A percentile compares a stretch with the other conserved stretches of the same genome.
Evolutionary conservation across 2,113 vertebrate genomes (phyloP).

Genomic region (Aythya baeri): DNA sequence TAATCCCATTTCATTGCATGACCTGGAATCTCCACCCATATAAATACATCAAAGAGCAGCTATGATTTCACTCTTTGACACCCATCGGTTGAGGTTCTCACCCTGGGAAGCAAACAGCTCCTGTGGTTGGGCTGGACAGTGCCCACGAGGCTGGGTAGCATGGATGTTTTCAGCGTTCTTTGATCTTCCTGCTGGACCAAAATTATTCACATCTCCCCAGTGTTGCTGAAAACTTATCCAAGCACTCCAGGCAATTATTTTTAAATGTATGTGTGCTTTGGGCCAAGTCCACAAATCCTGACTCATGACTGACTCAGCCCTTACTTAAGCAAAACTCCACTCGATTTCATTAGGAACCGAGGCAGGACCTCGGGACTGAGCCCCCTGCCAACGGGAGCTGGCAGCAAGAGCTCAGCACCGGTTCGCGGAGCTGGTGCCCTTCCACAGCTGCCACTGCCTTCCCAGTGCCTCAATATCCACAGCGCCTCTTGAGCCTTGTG

Average conservation of each 20-base stretch:
- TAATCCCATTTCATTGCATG: constrained; percentile 62
- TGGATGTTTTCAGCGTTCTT: not conserved
- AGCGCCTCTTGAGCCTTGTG: not conserved
- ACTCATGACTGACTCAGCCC: constrained; percentile 65
- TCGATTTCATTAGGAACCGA: constrained; percentile 22
- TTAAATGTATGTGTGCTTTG: constrained; percentile 52
- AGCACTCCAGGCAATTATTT: constrained; percentile 57
- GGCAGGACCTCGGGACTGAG: not conserved
- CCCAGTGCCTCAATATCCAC: not conserved
- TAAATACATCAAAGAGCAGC: constrained; percentile 67
- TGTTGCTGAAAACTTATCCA: constrained; percentile 47
- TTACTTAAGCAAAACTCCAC: constrained; percentile 63
- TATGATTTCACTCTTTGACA: constrained; percentile 63
- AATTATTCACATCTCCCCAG: constrained; percentile 45
- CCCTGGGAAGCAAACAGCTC: constrained; percentile 54
- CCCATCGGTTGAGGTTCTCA: constrained; percentile 52
- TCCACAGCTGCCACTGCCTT: not conserved
- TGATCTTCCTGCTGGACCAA: constrained; percentile 52
- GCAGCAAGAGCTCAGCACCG: not conserved
- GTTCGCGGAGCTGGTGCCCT: rapidly evolving
- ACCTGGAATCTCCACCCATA: constrained; percentile 70
- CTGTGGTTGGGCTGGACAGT: constrained; percentile 48
- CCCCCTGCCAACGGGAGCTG: not conserved
- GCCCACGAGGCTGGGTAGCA: constrained; percentile 19
- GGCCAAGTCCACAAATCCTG: constrained; percentile 57